These are phyloP conservation scores for Drosophila saltans DNA, from an alignment of 1,140 invertebrate genomes.

Conservation along the genomic window DNA sequence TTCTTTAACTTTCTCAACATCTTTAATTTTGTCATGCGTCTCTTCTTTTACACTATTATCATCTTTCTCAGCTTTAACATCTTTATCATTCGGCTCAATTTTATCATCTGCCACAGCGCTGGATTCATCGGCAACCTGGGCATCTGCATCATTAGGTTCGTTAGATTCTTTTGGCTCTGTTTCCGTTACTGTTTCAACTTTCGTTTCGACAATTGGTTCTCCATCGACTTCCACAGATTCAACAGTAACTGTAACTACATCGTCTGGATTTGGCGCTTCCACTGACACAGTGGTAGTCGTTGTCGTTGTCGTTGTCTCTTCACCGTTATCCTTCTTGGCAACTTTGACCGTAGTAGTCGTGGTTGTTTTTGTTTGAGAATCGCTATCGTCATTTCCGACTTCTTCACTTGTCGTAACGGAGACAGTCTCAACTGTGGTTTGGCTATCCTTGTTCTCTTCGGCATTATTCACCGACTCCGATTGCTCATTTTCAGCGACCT, in stretches of 20 bases:
- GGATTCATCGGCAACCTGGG: not conserved
- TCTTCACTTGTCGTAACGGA: conserved; percentile 3
- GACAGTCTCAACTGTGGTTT: not conserved
- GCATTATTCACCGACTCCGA: conserved; percentile 7
- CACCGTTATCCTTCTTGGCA: not conserved
- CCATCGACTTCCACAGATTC: not conserved
- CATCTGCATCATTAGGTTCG: not conserved
- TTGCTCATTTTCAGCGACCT: conserved; percentile 24
- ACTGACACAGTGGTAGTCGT: conserved; percentile 11
- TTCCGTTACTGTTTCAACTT: not conserved
- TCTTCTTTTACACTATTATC: not conserved
- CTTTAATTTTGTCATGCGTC: not conserved
- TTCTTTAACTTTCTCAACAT: not conserved
- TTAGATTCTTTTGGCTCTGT: not conserved
- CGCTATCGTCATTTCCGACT: not conserved
- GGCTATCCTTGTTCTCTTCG: conserved; percentile 8
- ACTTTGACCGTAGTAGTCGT: conserved; percentile 8
- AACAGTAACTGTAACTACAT: not conserved
- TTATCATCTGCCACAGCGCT: not conserved
- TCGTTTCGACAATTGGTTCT: not conserved
- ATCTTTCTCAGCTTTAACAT: not conserved
- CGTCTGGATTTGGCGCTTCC: conserved; percentile 3
- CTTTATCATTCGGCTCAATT: not conserved
- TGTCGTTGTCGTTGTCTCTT: conserved; percentile 19
- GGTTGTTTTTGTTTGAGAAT: conserved; percentile 14